Percentiles rank a stretch among this genome's conserved stretches.
Evolutionary conservation across 2,797 vertebrate genomes (phyloP).

Genomic region (Chaetophractus vellerosus): DNA sequence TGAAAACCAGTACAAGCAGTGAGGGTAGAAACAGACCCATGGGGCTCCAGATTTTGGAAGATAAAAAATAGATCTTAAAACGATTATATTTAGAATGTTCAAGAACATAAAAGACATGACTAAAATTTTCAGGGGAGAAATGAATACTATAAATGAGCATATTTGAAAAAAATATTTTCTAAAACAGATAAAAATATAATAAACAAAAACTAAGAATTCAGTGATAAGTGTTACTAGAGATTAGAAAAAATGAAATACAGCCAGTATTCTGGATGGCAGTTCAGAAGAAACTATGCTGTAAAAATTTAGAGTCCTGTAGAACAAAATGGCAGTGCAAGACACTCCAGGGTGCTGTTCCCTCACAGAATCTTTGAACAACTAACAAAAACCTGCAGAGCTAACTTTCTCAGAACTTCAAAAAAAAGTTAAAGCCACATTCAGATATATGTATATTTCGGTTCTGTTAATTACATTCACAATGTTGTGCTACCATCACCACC

Average conservation of each 20-base stretch:
- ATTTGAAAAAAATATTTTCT: not conserved
- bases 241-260: not conserved
- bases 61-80: not conserved
- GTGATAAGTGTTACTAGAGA: not conserved
- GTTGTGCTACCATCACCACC: no score
- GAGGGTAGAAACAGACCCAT: not conserved
- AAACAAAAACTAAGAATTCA: conserved; percentile 19
- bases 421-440: no score
- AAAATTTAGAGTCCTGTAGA: no score
- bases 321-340: no score
- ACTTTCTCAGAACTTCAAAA: no score
- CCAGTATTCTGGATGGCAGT: not conserved
- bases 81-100: not conserved
- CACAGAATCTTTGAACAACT: no score
- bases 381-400: no score
- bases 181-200: not conserved
- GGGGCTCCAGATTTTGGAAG: not conserved
- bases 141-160: not conserved
- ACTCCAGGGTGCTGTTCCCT: no score
- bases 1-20: conserved; percentile 7
- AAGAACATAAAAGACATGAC: not conserved
- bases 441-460: no score
- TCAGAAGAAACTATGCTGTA: not conserved
- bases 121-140: not conserved
- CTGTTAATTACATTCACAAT: no score